phyloP scores from a whole-genome alignment of 2,113 vertebrate genomes.

The Microcebus murinus region DNA sequence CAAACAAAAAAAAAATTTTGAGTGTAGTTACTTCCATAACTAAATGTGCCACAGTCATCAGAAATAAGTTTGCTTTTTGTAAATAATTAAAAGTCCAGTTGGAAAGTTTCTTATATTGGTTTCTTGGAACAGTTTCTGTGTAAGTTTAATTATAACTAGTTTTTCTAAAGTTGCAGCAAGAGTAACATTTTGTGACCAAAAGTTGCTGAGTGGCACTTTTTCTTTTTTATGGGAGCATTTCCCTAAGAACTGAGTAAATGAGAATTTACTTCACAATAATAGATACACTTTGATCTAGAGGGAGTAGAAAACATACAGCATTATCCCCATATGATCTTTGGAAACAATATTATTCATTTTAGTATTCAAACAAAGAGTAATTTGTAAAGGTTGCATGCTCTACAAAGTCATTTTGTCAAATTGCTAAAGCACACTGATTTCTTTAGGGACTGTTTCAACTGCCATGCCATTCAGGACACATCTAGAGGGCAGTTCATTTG shows the following conservation, averaged over 20 bases:
- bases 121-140: neutral
- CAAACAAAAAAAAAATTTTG: neutral
- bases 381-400: conserved; percentile 72
- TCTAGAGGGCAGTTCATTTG: conserved; percentile 74
- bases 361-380: conserved; percentile 73
- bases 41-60: neutral
- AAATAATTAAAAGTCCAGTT: conserved; percentile 10
- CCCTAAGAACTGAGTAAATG: conserved; percentile 73
- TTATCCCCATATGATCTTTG: conserved; percentile 68
- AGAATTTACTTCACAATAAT: conserved; percentile 65
- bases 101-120: neutral
- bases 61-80: neutral
- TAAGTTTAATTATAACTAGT: neutral
- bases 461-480: conserved; percentile 66
- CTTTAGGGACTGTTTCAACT: conserved; percentile 69
- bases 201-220: conserved; percentile 50
- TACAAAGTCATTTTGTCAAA: conserved; percentile 75
- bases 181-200: conserved; percentile 53
- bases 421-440: conserved; percentile 74
- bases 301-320: conserved; percentile 52
- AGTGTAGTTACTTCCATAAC: neutral
- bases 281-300: conserved; percentile 60
- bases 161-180: conserved; percentile 27
- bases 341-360: conserved; percentile 64
- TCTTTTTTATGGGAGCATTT: conserved; percentile 72